phyloP scores from a whole-genome alignment of 2,888 invertebrate species.

The Idaea biselata region DNA sequence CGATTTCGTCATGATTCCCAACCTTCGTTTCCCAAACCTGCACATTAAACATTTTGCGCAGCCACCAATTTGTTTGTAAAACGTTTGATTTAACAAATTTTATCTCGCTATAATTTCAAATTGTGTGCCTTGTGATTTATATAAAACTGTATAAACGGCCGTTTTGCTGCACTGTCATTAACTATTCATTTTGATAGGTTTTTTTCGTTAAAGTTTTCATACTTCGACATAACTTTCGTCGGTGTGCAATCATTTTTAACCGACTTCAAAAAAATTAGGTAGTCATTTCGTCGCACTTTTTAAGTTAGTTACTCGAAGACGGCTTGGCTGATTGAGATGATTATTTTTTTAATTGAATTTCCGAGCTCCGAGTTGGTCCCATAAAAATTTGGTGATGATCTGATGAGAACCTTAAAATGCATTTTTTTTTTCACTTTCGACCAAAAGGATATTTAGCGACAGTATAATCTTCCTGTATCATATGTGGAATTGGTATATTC shows the following conservation, averaged over 20 bases:
- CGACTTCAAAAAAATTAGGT: no score
- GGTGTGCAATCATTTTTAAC: background rate
- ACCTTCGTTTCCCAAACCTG: conserved; percentile 54
- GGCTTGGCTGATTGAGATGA: no score
- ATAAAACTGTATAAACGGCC: conserved; percentile 44
- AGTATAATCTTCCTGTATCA: no score
- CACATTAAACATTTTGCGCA: conserved; percentile 71
- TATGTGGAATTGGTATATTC: no score
- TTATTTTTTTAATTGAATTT: no score
- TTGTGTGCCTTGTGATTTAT: conserved; percentile 50
- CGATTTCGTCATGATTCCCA: conserved; percentile 69
- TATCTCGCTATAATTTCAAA: conserved; percentile 47
- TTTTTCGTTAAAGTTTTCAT: background rate
- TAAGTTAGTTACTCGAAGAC: no score
- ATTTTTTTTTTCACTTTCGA: no score
- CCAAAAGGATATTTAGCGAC: no score
- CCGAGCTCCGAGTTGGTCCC: no score
- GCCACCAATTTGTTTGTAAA: conserved; percentile 59
- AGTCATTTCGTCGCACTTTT: no score
- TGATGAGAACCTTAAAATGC: no score
- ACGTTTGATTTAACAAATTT: conserved; percentile 68
- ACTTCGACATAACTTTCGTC: background rate
- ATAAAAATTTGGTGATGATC: no score
- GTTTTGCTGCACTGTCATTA: conserved; percentile 32
- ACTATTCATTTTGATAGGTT: conserved; percentile 22